Conservation (phyloP, 2,113 vertebrate genomes). For the Capricornis sumatraensis region DNA sequence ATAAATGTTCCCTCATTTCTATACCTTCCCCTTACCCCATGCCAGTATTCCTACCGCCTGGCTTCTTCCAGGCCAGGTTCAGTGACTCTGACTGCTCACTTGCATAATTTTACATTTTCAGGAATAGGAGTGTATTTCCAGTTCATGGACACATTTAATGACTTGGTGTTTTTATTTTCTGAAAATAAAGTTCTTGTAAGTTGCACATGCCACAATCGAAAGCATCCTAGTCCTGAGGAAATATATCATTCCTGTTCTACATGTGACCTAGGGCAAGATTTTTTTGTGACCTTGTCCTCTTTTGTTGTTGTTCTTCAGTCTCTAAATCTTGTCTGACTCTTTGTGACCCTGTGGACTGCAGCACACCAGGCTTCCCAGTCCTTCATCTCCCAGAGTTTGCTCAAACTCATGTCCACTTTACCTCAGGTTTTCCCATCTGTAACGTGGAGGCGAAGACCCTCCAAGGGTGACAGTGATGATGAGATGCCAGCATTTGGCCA, state of each 20-base stretch:
- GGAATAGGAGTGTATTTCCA: neutral
- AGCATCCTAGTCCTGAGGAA: neutral
- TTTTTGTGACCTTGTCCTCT: neutral
- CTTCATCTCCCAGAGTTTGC: neutral
- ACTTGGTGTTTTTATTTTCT: neutral
- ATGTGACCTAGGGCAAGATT: neutral
- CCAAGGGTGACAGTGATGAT: neutral
- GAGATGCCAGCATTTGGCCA: neutral
- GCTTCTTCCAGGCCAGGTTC: neutral
- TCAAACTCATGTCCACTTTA: neutral
- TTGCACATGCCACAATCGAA: neutral
- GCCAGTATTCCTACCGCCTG: neutral
- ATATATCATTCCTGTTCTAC: neutral
- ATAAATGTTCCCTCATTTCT: neutral
- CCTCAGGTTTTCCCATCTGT: neutral
- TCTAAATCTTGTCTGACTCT: neutral
- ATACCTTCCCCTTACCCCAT: neutral
- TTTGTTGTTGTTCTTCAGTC: neutral
- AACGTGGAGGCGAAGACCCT: neutral
- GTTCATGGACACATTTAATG: neutral
- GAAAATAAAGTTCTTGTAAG: neutral
- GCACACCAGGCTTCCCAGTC: neutral
- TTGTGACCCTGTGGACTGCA: neutral
- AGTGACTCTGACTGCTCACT: neutral
- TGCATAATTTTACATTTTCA: neutral